Evolutionary conservation across 2,113 vertebrate genomes (phyloP).

Genomic region (Lophochroa leadbeateri): DNA sequence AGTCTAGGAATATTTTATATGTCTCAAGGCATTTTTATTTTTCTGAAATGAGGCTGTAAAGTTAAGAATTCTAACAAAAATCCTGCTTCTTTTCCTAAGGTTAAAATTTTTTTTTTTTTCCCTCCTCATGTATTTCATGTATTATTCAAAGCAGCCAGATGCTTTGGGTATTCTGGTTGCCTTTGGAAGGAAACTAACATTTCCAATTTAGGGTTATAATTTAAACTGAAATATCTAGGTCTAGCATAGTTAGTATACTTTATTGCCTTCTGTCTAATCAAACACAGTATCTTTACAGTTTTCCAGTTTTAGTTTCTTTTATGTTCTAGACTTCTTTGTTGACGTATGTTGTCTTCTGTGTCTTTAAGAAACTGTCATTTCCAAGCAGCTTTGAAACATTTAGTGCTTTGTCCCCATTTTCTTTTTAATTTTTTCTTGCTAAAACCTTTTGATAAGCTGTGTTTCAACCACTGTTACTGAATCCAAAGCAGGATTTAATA

Average conservation of each 20-base stretch:
- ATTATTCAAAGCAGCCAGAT: conserved; percentile 73
- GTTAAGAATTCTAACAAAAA: conserved; percentile 26
- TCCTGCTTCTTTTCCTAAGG: conserved; percentile 18
- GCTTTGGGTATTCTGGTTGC: conserved; percentile 53
- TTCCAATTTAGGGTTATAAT: conserved; percentile 60
- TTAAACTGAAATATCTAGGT: conserved; percentile 72
- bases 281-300: background rate
- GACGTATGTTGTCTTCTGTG: background rate
- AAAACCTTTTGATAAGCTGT: background rate
- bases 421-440: background rate
- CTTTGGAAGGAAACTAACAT: conserved; percentile 56
- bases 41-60: background rate
- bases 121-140: background rate
- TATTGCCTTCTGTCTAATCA: conserved; percentile 39
- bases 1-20: background rate
- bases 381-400: background rate
- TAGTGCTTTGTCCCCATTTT: background rate
- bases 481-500: background rate
- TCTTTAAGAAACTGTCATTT: background rate
- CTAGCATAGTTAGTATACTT: conserved; percentile 46
- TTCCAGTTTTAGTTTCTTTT: background rate
- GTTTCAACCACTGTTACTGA: background rate
- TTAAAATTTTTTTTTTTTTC: conserved; percentile 5
- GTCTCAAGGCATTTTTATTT: conserved; percentile 12
- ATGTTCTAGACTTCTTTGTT: conserved; percentile 13